Percentiles rank a stretch among this genome's conserved stretches.
These are phyloP conservation scores for Boloria euphrosyne DNA, from an alignment of 2,888 invertebrate species.

Conservation along the genomic window DNA sequence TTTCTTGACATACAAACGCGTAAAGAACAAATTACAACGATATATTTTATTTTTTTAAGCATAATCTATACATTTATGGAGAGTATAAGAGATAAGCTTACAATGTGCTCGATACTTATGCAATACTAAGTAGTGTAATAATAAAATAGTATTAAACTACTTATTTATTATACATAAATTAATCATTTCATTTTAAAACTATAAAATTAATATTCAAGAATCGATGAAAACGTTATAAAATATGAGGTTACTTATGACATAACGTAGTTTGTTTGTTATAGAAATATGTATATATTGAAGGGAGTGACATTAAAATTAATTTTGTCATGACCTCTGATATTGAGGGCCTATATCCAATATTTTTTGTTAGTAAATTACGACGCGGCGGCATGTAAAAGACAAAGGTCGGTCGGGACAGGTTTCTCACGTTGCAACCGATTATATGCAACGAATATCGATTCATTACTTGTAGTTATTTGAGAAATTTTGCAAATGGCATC, in stretches of 20 bases:
- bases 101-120: conserved; percentile 2
- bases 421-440: conserved; percentile 59
- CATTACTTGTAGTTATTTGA: conserved; percentile 58
- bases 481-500: conserved; percentile 55
- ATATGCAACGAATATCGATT: conserved; percentile 66
- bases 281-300: background rate
- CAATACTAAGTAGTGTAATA: conserved; percentile 4
- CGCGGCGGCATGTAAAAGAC: conserved; percentile 51
- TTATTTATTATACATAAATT: background rate
- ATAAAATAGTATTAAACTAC: background rate
- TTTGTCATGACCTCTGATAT: conserved; percentile 44
- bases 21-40: conserved; percentile 44
- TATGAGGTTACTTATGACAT: conserved; percentile 10
- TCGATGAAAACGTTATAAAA: background rate
- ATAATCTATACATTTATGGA: conserved; percentile 28
- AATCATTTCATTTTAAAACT: background rate
- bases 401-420: conserved; percentile 67
- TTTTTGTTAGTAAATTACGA: conserved; percentile 44
- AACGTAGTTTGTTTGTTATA: conserved; percentile 6
- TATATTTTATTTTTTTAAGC: conserved; percentile 24
- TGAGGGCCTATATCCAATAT: conserved; percentile 42
- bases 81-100: conserved; percentile 17
- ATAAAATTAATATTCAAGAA: conserved; percentile 4
- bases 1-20: conserved; percentile 50
- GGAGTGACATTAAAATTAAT: conserved; percentile 33